Base-by-base conservation (phyloP, 1,140 invertebrate species). In the Aethina tumida region DNA sequence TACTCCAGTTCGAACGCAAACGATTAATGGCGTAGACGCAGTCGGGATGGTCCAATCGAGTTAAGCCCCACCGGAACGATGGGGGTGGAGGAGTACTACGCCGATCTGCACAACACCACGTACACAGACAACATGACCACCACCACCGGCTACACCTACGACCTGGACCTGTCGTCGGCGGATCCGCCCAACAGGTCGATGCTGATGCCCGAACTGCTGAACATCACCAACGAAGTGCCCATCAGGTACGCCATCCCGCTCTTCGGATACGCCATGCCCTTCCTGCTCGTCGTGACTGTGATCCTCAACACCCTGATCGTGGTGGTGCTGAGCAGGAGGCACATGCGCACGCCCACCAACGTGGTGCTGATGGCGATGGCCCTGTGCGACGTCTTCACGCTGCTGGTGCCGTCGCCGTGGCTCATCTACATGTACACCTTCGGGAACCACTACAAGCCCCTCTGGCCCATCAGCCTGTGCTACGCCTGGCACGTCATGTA, bases 351-450 rank as follows among this genome's bases (percentile, higher is more conserved):
- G 2, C 88, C 92, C 0, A 95, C 91, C 5, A 97, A 97, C 62
- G 77, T 80, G 28, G 91, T 97, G 2, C 62, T 79, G 2, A 76
- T 77, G 74, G 72, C 83, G 3, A 95, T 96, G 89, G 91, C 92
- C 0, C 70, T 96, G 1, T 87, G 84, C 41, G 91, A 96, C 65
- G 82, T 93, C 75, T 77, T 94, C 55, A 95, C 91, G 0, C 77
- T 94, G 47, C 67, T 92, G 10, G 42, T 53, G 27, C 87, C 89
- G 1, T 77, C 87, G 2, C 89, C 89, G 0, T 84, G 85, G 70
- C 66, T 88, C 7, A 79, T 90, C 57, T 90, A 93, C 62, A 87
- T 92, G 77, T 93, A 89, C 66, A 86, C 85, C 4, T 78, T 92
- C 39, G 83, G 84, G 16, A 82, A 90, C 62, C 83, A 90, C 53